A percentile compares a stretch with the other conserved stretches of the same genome.
Evolutionary conservation across 2,113 vertebrate species (phyloP).

Genomic region (Paraplagusia blochii): DNA sequence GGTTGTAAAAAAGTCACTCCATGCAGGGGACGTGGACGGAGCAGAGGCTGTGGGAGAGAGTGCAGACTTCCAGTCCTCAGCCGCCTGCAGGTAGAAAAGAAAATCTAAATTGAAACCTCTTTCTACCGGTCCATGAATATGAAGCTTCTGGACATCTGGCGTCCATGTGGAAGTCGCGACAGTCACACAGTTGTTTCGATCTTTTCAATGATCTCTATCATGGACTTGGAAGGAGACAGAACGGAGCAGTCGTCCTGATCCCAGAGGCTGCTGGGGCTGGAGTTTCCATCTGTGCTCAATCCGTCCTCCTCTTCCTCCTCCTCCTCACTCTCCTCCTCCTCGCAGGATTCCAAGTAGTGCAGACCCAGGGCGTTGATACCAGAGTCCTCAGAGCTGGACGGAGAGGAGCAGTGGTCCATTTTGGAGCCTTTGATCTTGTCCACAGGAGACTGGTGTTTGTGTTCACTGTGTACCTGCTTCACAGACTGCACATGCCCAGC

Average conservation of each 20-base stretch:
- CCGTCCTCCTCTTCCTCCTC: constrained; percentile 75
- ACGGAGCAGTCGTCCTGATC: constrained; percentile 90
- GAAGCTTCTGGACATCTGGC: constrained; percentile 25
- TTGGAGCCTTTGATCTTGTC: constrained; percentile 85
- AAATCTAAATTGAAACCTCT: constrained; percentile 19
- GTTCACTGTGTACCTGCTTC: constrained; percentile 36
- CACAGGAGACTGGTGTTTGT: constrained; percentile 53
- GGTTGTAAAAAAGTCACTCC: constrained; percentile 46
- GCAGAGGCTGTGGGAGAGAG: constrained; percentile 43
- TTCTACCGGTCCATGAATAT: constrained; percentile 19
- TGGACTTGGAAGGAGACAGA: constrained; percentile 90
- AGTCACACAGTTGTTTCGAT: constrained; percentile 96
- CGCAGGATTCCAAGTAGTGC: constrained; percentile 90
- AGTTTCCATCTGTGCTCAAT: constrained; percentile 82
- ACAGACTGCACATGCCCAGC: constrained; percentile 31
- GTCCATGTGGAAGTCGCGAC: constrained; percentile 2
- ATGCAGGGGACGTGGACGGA: constrained; percentile 48
- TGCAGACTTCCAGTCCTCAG: constrained; percentile 35
- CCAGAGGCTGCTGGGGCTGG: constrained; percentile 91
- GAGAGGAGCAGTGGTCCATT: constrained; percentile 92
- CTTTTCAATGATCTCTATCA: constrained; percentile 96
- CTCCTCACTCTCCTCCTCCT: constrained; percentile 89
- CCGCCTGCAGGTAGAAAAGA: constrained; percentile 38
- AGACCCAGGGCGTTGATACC: constrained; percentile 93
- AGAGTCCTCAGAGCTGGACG: constrained; percentile 95